Evolutionary conservation across 2,113 vertebrate species (phyloP).

Genomic region (Eudyptes chrysolophus): DNA sequence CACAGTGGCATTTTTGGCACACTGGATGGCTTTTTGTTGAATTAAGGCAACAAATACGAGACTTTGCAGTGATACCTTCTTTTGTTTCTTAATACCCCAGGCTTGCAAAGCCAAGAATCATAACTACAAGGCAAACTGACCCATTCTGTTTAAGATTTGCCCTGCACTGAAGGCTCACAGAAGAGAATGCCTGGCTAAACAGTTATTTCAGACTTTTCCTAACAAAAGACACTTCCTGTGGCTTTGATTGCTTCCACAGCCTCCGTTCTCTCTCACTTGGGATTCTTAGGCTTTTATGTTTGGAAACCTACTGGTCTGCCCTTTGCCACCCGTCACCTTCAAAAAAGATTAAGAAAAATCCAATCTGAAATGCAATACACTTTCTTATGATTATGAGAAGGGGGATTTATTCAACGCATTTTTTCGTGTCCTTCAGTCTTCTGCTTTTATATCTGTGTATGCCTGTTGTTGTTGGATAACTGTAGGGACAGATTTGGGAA

Average conservation of each 20-base stretch:
- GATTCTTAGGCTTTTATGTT: background rate
- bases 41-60: background rate
- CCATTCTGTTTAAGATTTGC: background rate
- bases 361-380: background rate
- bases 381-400: background rate
- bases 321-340: background rate
- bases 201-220: background rate
- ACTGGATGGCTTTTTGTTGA: conserved; percentile 6
- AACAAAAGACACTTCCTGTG: background rate
- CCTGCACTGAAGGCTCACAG: background rate
- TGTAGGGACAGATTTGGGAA: background rate
- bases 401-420: background rate
- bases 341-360: background rate
- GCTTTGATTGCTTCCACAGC: background rate
- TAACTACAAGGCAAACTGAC: background rate
- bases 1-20: background rate
- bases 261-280: background rate
- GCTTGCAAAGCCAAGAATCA: background rate
- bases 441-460: background rate
- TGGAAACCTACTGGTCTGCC: background rate
- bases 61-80: background rate
- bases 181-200: background rate
- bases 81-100: background rate
- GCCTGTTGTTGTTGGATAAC: background rate
- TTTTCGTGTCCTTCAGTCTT: background rate